Percentiles rank a stretch among this genome's conserved stretches.
phyloP scores from a whole-genome alignment of 2,797 vertebrate species.

The Ammospiza maritima region DNA sequence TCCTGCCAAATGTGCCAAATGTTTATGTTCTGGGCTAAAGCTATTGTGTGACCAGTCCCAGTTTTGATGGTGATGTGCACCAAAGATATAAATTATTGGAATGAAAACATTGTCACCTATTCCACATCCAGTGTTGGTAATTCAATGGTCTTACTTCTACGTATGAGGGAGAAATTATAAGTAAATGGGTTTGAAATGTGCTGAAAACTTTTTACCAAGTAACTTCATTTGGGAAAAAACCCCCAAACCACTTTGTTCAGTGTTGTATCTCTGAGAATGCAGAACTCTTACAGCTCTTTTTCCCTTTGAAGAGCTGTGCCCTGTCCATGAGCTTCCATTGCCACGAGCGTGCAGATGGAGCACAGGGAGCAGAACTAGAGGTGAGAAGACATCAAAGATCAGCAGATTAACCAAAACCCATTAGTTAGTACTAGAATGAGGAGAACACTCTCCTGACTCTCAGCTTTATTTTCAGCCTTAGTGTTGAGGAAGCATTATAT shows the following conservation, averaged over 20 bases:
- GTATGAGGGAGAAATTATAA: accelerated
- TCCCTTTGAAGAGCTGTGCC: neutral
- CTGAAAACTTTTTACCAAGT: neutral
- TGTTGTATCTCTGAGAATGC: neutral
- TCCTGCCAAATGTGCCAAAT: neutral
- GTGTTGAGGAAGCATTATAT: neutral
- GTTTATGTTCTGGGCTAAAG: neutral
- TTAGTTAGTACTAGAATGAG: neutral
- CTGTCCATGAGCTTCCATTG: neutral
- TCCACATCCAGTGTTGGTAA: neutral
- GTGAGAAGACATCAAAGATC: neutral
- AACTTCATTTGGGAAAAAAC: neutral
- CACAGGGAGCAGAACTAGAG: neutral
- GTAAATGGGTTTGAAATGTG: neutral
- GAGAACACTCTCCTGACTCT: neutral
- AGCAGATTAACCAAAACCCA: neutral
- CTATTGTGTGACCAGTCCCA: neutral
- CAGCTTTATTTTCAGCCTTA: neutral
- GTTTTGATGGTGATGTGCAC: neutral
- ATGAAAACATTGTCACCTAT: neutral
- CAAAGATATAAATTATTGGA: neutral
- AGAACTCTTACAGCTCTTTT: neutral
- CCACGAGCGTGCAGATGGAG: neutral
- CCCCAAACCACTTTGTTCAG: accelerated
- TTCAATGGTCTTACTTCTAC: neutral